These are phyloP conservation scores for Trachythela sp. DNA, from an alignment of 64 coral and sea anemone species.

Conservation along the genomic window DNA sequence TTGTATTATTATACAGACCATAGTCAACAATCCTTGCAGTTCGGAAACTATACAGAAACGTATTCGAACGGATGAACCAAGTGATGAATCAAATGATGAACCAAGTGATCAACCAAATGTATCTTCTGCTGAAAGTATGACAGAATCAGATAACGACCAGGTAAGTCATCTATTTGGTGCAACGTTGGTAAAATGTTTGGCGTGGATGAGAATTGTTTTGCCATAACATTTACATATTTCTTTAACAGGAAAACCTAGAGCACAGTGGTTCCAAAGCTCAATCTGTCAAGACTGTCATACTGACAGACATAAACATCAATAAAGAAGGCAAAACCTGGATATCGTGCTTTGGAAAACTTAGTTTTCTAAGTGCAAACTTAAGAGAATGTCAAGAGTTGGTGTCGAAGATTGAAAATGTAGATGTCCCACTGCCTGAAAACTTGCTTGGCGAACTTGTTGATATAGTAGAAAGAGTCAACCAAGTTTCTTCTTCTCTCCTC, in stretches of 20 bases:
- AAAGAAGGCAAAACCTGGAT: neutral
- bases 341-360: neutral
- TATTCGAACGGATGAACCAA: neutral
- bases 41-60: neutral
- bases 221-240: neutral
- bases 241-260: neutral
- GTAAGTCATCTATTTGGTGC: neutral
- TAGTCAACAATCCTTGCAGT: neutral
- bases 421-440: neutral
- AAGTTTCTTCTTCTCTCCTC: neutral
- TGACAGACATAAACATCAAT: neutral
- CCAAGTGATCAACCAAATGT: neutral
- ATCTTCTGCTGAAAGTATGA: neutral
- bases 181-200: neutral
- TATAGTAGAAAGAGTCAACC: conserved; percentile 5
- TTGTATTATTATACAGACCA: neutral
- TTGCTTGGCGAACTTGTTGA: conserved; percentile 1
- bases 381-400: neutral
- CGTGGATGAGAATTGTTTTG: neutral
- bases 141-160: neutral
- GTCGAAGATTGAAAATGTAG: neutral
- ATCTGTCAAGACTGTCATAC: no score
- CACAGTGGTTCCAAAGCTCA: neutral
- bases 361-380: neutral
- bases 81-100: neutral